Evolutionary conservation across 1,140 invertebrate species (phyloP).

Genomic region (Drosophila teissieri): DNA sequence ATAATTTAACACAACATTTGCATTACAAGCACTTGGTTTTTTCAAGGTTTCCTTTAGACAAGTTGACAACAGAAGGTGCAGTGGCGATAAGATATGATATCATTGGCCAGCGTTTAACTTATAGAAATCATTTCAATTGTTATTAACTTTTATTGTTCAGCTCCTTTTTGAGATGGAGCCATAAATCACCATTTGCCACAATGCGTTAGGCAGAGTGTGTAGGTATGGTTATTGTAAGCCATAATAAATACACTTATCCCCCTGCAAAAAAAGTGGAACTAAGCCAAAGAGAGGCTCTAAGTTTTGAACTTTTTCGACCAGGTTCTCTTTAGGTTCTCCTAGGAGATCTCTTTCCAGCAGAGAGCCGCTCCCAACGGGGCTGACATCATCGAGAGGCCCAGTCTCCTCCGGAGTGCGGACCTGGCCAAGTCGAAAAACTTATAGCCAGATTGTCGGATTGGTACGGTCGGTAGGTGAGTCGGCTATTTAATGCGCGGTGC

Average conservation of each 20-base stretch:
- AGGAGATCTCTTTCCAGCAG: conserved; percentile 1
- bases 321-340: conserved; percentile 23
- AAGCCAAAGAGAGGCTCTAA: conserved; percentile 19
- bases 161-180: conserved; percentile 61
- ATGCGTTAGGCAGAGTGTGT: conserved; percentile 43
- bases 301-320: background rate
- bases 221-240: conserved; percentile 32
- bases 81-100: conserved; percentile 22
- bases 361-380: conserved; percentile 35
- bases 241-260: conserved; percentile 26
- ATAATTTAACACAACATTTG: too few relatives aligned
- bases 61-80: conserved; percentile 8
- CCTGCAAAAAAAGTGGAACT: conserved; percentile 6
- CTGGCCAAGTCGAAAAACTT: conserved; percentile 32
- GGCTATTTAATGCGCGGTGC: conserved; percentile 67
- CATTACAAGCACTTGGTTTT: background rate
- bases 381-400: conserved; percentile 66
- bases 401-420: conserved; percentile 21
- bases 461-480: too few relatives aligned
- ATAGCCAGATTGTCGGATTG: conserved; percentile 60
- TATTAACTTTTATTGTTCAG: conserved; percentile 35
- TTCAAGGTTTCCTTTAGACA: background rate
- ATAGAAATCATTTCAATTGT: conserved; percentile 23
- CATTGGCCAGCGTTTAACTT: conserved; percentile 14
- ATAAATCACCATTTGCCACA: conserved; percentile 71